Base-by-base conservation (phyloP, 1,140 invertebrate species). In the Drosophila asahinai region DNA sequence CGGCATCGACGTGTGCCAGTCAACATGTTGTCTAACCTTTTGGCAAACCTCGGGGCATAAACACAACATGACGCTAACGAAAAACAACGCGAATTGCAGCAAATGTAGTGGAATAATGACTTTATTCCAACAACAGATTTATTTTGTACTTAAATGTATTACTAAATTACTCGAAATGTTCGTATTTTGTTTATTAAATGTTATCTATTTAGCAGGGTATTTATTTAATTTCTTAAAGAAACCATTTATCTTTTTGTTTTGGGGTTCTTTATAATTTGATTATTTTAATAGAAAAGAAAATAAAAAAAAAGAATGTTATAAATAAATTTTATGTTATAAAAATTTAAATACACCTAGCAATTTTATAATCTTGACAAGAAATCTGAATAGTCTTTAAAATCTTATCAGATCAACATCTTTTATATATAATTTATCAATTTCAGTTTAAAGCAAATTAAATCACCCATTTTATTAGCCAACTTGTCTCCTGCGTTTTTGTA, bases 21-120 rank as follows among this genome's bases (percentile, higher is more conserved):
- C 65, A 47, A 67, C 51, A 66, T 77, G 67, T 72, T 60, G 83
- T 68, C 52, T 62, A 84, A 66, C 71, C 65, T 68, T 72, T 62
- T 61, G 36, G 48, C 80, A 89, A 52, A 68, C 77, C 82, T 62
- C 40, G 63, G 51, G 64, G 62, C 81, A 90, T 86, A 90, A 90
- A 81, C 66, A 81, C 75, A 76, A 80, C 52, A 65, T 81, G 86
- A 11, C 66, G 51, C 48, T n/a, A 8, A 7, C 47, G 47, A 19
- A 58, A 65, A 77, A 55, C 63, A 73, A 80, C 68, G 72, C 12
- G 27, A 59, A 59, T 33, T 42, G 74, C 70, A 70, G 27, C 55
- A 70, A 89, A 89, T 89, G 74, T 79, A 66, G 68, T 66, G 84
- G 68, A 89, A 89, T 87, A 87, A 87, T 87, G 77, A 72, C 65